Percentiles rank a stretch among this genome's conserved stretches.
Evolutionary conservation across 64 coral and sea anemone species (phyloP).

Genomic region (Montipora cactus): DNA sequence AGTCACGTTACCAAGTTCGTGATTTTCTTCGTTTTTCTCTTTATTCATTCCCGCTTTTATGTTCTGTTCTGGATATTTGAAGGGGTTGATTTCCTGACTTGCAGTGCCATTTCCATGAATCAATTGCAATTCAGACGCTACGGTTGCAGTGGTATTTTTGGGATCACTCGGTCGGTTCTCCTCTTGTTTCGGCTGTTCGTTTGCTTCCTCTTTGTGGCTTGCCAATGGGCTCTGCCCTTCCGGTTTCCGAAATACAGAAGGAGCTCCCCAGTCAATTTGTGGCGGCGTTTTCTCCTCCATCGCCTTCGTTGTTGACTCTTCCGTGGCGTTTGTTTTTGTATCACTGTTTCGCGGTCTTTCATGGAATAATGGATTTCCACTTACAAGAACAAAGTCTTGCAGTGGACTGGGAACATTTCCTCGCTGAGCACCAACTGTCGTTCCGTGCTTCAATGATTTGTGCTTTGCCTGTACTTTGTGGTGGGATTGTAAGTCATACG

Average conservation of each 20-base stretch:
- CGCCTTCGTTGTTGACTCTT: too few species aligned
- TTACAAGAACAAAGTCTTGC: conserved; percentile 49
- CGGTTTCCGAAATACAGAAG: background rate
- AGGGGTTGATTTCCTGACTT: background rate
- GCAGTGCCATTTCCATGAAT: background rate
- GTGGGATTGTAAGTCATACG: background rate
- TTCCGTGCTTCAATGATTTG: background rate
- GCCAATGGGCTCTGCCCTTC: background rate
- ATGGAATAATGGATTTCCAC: conserved; percentile 33
- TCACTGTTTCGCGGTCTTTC: conserved; percentile 1
- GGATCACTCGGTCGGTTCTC: background rate
- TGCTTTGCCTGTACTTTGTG: background rate
- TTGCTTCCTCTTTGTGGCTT: background rate
- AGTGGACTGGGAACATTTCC: conserved; percentile 26
- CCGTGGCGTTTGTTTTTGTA: background rate
- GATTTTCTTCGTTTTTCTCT: background rate
- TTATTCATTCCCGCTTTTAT: background rate
- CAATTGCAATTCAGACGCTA: background rate
- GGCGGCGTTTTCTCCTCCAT: background rate
- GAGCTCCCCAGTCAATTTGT: background rate
- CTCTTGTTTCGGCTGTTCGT: background rate
- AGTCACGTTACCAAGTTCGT: background rate
- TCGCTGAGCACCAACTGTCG: conserved; percentile 1
- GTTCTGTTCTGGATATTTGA: background rate
- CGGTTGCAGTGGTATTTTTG: background rate